These are phyloP conservation scores for Galleria mellonella DNA, from an alignment of 1,140 invertebrate genomes.

Conservation along the genomic window DNA sequence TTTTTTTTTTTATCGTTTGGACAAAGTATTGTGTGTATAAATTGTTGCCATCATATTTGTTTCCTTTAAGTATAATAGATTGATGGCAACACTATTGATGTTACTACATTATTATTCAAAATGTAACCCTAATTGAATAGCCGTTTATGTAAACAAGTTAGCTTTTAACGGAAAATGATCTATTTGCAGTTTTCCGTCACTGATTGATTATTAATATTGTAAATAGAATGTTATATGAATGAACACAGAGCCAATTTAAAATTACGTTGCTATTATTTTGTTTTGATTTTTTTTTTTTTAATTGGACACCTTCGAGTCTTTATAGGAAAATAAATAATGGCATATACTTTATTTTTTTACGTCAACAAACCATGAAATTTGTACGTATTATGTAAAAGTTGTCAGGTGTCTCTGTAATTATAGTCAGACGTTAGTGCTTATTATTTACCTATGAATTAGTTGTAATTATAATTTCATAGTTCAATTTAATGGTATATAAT, in stretches of 20 bases:
- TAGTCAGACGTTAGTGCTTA: conserved; percentile 8
- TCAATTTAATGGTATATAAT: conserved; percentile 59
- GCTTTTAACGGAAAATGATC: too few species aligned
- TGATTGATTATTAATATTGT: conserved; percentile 7
- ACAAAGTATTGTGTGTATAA: conserved; percentile 24
- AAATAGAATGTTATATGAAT: conserved; percentile 7
- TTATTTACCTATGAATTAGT: conserved; percentile 6
- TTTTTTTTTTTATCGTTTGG: conserved; percentile 19
- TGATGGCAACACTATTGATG: conserved; percentile 12
- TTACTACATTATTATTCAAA: conserved; percentile 9
- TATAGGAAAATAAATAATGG: too few species aligned
- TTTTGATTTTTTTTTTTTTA: neutral
- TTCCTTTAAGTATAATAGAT: conserved; percentile 1
- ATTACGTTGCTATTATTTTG: conserved; percentile 1
- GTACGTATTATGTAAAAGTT: neutral
- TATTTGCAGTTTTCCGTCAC: too few species aligned
- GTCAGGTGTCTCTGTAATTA: conserved; percentile 2
- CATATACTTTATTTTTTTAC: too few species aligned
- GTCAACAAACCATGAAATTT: too few species aligned
- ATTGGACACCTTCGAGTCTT: too few species aligned
- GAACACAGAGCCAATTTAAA: conserved; percentile 6
- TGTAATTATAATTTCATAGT: conserved; percentile 19
- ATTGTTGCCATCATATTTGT: conserved; percentile 5
- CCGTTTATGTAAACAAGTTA: conserved; percentile 1
- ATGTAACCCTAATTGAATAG: conserved; percentile 2